Conservation (phyloP, 37 sponge, comb jelly and placozoan genomes). For the Halisarca cf. caerulea region DNA sequence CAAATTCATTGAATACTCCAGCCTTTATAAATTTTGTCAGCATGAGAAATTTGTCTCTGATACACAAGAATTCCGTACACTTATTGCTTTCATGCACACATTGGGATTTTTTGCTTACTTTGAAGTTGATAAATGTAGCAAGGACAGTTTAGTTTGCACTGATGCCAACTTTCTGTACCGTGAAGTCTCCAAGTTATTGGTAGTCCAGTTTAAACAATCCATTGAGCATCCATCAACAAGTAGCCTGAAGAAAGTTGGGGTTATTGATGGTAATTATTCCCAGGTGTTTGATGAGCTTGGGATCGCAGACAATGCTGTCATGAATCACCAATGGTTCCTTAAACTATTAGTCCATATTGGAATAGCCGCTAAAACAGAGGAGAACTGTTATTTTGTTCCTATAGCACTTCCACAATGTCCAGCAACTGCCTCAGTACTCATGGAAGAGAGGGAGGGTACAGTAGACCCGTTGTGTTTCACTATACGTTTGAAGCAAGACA, state of each 20-base stretch:
- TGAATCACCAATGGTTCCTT: background rate
- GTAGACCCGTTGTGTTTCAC: background rate
- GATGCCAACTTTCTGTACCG: background rate
- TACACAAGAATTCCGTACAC: background rate
- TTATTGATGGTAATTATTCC: background rate
- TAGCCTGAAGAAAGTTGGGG: background rate
- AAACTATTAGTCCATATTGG: background rate
- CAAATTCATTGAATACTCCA: background rate
- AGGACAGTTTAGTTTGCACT: background rate
- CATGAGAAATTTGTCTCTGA: background rate
- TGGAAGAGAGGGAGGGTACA: background rate
- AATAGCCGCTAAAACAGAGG: background rate
- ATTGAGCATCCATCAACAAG: background rate
- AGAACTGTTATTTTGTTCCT: background rate
- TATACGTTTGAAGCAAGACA: background rate
- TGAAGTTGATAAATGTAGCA: background rate
- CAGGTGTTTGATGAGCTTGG: background rate
- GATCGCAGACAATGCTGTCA: background rate
- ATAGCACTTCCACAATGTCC: background rate
- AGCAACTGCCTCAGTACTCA: background rate
- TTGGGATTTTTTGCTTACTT: slow-evolving; percentile 1
- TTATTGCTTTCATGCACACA: background rate
- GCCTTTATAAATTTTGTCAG: background rate
- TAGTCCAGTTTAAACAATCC: background rate
- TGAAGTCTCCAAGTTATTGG: background rate